Evolutionary conservation across 2,888 invertebrate species (phyloP).

Genomic region (Drosophila acutilabella): DNA sequence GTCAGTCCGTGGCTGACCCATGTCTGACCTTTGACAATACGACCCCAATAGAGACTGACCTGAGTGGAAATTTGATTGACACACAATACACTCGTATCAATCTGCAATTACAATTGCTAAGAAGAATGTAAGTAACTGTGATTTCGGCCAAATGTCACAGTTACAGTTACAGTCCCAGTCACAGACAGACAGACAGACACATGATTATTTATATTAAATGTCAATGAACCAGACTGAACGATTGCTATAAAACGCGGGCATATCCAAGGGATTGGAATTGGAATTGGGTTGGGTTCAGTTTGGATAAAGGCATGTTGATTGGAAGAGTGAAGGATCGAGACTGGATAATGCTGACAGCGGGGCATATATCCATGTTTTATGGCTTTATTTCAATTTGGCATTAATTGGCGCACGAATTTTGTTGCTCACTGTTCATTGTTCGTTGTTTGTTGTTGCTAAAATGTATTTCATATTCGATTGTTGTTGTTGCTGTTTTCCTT

Average conservation of each 20-base stretch:
- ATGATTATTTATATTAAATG: conserved; percentile 41
- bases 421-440: conserved; percentile 34
- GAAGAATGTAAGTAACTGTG: conserved; percentile 10
- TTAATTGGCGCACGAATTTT: conserved; percentile 70
- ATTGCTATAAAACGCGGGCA: conserved; percentile 24
- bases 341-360: conserved; percentile 1
- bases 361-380: conserved; percentile 47
- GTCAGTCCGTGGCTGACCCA: conserved; percentile 52
- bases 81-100: conserved; percentile 34
- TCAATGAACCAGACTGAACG: conserved; percentile 51
- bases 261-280: conserved; percentile 14
- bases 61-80: conserved; percentile 49
- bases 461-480: conserved; percentile 46
- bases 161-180: conserved; percentile 2
- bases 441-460: conserved; percentile 30
- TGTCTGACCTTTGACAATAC: conserved; percentile 64
- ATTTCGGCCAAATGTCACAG: conserved; percentile 55
- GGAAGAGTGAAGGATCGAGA: background rate
- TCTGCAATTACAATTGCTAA: conserved; percentile 11
- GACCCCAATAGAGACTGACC: conserved; percentile 19
- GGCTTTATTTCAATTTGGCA: conserved; percentile 72
- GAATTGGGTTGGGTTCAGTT: background rate
- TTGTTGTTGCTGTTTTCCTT: conserved; percentile 29
- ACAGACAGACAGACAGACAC: background rate
- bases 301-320: background rate